Conservation (phyloP, 2,888 invertebrate species). For the Cosmopolites sordidus region DNA sequence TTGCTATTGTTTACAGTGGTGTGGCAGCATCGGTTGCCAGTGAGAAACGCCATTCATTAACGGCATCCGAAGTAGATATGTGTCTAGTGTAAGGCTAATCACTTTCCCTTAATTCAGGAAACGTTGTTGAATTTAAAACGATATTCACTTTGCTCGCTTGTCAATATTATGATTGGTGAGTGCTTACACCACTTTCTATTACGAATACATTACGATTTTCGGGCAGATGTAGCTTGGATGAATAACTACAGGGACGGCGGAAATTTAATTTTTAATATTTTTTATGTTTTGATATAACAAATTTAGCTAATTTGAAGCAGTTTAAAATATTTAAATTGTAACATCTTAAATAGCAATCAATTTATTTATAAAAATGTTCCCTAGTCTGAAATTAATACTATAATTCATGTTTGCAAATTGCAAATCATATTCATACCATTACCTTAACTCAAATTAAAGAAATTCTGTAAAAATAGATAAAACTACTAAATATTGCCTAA, state of each 20-base stretch:
- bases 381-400: no score
- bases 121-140: conserved; percentile 47
- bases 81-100: conserved; percentile 37
- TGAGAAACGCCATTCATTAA: conserved; percentile 36
- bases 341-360: no score
- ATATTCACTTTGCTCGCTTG: conserved; percentile 39
- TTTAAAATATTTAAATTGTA: no score
- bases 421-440: no score
- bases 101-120: conserved; percentile 47
- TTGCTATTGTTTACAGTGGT: background rate
- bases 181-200: conserved; percentile 40
- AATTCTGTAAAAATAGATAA: no score
- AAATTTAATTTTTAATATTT: no score
- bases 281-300: no score
- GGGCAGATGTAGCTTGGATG: conserved; percentile 17
- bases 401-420: no score
- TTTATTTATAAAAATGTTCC: no score
- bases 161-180: conserved; percentile 49
- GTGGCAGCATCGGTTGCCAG: background rate
- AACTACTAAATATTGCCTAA: no score
- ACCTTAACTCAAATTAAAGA: no score
- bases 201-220: conserved; percentile 46
- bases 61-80: conserved; percentile 37
- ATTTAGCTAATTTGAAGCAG: no score
- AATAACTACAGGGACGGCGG: conserved; percentile 4